Evolutionary conservation across 2,797 vertebrate species (phyloP).

Genomic region (Acrocephalus scirpaceus): DNA sequence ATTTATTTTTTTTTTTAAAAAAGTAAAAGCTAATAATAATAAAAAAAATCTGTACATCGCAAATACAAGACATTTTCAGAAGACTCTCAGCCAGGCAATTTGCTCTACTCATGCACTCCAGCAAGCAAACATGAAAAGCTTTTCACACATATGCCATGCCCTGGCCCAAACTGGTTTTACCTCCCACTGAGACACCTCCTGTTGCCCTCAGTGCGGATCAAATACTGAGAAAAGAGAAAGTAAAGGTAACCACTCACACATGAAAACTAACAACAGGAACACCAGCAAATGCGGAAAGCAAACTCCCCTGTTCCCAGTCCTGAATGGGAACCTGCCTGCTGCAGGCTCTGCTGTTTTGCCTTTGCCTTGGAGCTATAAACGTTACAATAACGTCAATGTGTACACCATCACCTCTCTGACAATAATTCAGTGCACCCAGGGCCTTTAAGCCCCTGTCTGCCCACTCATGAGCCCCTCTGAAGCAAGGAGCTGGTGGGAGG

Average conservation of each 20-base stretch:
- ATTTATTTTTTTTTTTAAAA: conserved; percentile 31
- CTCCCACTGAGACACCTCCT: conserved; percentile 52
- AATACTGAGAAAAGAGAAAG: conserved; percentile 73
- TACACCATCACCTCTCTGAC: not conserved
- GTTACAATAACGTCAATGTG: not conserved
- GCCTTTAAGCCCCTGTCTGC: not conserved
- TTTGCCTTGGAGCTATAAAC: conserved; percentile 34
- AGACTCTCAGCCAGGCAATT: conserved; percentile 71
- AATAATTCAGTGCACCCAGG: not conserved
- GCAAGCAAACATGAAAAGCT: conserved; percentile 59
- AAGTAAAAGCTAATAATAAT: not conserved
- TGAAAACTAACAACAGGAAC: conserved; percentile 21
- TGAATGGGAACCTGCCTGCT: not conserved
- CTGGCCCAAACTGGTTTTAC: not conserved
- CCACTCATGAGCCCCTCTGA: not conserved
- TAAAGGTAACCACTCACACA: conserved; percentile 76
- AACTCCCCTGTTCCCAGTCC: not conserved
- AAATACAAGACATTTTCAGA: conserved; percentile 60
- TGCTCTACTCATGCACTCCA: conserved; percentile 37
- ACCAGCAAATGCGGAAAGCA: conserved; percentile 7
- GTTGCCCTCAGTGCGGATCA: conserved; percentile 57
- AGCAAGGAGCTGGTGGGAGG: not conserved
- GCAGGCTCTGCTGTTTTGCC: not conserved
- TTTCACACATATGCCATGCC: conserved; percentile 68
- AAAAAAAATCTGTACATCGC: not conserved